Evolutionary conservation across 1,140 invertebrate genomes (phyloP), one percentile per base, ranked within the genome.

Genomic region (Caerostris darwini): DNA sequence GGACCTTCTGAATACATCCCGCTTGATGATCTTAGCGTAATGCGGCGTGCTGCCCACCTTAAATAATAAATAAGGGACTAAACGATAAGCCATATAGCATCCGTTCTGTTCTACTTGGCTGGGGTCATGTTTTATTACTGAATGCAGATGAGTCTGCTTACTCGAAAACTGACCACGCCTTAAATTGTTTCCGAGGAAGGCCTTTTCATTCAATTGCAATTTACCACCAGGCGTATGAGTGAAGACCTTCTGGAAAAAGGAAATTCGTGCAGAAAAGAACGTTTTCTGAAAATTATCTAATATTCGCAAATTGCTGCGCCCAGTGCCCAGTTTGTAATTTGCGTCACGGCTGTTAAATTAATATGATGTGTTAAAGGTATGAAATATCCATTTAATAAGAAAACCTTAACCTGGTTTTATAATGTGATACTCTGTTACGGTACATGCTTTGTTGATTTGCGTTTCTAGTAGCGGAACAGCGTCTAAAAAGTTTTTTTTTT

Each of bases 1-100:
- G 58, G 83, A 90, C 67, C 67, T 77, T 57, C 96, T 7, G 89
- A 97, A 94, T 96, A 98, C 94, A 95, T 97, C 95, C 97, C 97
- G 95, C 97, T 97, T 12, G 97, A 97, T 96, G 97, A 97, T 57
- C 95, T 96, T 94, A 97, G 97, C 90, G 96, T 97, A 95, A 98
- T 97, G 97, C 97, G 97, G 4, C 97, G 97, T 97, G 87, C 97
- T 97, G 94, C 94, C 95, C 61, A 96, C 95, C 10, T 95, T 95
- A 95, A 97, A 98, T 96, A 96, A 96, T 96, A 77, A 87, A 93
- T 93, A 93, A 17, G 58, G 19, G 19, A 71, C 64, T 59, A 93
- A 71, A 77, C 83, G 83, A 93, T 86, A 93, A 77, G 56, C 19
- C 64, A 58, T 83, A 34, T 34, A 67, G 69, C 61, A 77, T 83